These are phyloP conservation scores for Drosophila virilis DNA, from an alignment of 1,140 invertebrate species.

Conservation along the genomic window DNA sequence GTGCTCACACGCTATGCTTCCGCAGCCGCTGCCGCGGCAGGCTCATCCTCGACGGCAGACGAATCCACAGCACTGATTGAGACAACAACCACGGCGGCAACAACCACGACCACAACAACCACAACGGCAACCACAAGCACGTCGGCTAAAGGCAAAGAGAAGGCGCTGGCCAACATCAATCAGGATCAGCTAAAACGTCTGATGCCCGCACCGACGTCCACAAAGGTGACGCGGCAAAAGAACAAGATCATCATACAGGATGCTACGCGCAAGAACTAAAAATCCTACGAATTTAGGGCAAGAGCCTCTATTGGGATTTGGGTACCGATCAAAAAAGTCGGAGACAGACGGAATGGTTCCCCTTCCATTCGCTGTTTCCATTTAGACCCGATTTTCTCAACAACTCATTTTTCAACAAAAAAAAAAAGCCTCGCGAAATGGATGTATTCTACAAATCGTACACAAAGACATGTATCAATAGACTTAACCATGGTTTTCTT, in stretches of 20 bases:
- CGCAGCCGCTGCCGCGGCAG: conserved; percentile 59
- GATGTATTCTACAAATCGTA: conserved; percentile 50
- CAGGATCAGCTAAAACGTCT: conserved; percentile 87
- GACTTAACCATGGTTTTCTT: conserved; percentile 52
- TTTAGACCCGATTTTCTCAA: conserved; percentile 11
- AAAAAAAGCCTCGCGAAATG: not conserved
- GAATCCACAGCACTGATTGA: conserved; percentile 69
- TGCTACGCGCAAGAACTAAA: conserved; percentile 75
- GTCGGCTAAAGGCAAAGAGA: conserved; percentile 48
- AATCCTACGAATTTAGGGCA: conserved; percentile 44
- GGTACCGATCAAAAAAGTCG: too few relatives aligned
- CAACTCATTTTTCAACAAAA: not conserved
- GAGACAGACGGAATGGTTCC: too few relatives aligned
- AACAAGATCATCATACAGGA: conserved; percentile 92
- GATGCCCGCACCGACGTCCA: conserved; percentile 86
- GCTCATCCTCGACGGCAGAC: conserved; percentile 65
- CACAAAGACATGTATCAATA: conserved; percentile 52
- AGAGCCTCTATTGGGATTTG: not conserved
- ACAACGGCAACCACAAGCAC: conserved; percentile 49
- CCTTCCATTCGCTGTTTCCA: too few relatives aligned
- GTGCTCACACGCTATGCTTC: conserved; percentile 78
- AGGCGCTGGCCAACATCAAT: conserved; percentile 84
- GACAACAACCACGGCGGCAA: conserved; percentile 55
- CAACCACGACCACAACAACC: conserved; percentile 53
- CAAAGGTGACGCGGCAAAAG: conserved; percentile 90